Conservation (phyloP, 2,113 vertebrate genomes). For the Catharus bicknelli region DNA sequence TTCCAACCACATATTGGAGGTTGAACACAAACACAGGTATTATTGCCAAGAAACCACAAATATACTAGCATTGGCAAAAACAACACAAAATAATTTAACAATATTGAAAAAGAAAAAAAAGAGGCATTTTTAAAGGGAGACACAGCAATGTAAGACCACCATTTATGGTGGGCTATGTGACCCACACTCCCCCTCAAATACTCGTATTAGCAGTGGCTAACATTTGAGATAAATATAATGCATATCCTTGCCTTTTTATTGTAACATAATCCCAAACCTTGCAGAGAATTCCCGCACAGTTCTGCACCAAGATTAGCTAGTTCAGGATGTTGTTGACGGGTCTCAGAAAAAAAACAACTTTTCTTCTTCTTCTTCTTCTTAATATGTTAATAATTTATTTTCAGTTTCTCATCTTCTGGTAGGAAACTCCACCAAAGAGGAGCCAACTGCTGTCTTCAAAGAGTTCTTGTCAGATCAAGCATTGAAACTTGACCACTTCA, state of each 20-base stretch:
- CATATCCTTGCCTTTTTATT: conserved; percentile 58
- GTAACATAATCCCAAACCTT: conserved; percentile 37
- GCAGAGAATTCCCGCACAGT: conserved; percentile 39
- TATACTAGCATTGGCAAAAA: conserved; percentile 46
- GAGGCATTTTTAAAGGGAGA: conserved; percentile 36
- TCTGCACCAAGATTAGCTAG: conserved; percentile 42
- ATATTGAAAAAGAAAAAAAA: conserved; percentile 19
- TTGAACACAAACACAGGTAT: not conserved
- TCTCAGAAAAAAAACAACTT: conserved; percentile 47
- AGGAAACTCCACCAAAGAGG: conserved; percentile 52
- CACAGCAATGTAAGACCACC: conserved; percentile 32
- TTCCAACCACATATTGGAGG: not conserved
- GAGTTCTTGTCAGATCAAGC: conserved; percentile 57
- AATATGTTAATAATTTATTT: conserved; percentile 52
- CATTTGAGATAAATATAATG: conserved; percentile 47
- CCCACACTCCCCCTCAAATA: conserved; percentile 32
- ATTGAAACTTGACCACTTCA: conserved; percentile 52
- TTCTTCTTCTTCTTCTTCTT: conserved; percentile 1
- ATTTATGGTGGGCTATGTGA: not conserved
- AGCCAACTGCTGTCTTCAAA: conserved; percentile 3
- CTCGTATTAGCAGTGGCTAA: conserved; percentile 59
- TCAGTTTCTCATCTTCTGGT: conserved; percentile 16
- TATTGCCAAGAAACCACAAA: conserved; percentile 26
- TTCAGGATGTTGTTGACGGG: conserved; percentile 24
- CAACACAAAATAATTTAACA: conserved; percentile 68